Conservation (phyloP, 1,140 invertebrate genomes). For the Apocrypta bakeri region DNA sequence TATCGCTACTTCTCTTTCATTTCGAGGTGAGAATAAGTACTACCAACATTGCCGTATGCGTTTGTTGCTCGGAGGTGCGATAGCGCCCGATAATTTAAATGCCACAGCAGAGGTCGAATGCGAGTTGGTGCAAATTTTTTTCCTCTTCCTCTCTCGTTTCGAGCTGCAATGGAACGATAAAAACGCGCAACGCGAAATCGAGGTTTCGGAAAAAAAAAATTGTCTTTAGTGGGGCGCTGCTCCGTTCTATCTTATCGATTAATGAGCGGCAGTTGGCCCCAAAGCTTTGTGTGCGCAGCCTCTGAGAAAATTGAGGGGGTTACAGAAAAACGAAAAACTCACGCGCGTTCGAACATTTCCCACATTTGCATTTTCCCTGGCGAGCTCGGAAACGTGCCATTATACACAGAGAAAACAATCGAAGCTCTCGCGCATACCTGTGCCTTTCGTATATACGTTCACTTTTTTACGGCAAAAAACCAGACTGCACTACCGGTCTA, state of each 20-base stretch:
- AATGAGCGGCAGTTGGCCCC: not conserved
- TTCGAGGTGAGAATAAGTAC: too few species aligned
- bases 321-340: not conserved
- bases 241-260: not conserved
- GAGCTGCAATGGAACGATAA: too few species aligned
- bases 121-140: not conserved
- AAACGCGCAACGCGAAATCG: too few species aligned
- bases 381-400: not conserved
- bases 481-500: not conserved
- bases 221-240: too few species aligned
- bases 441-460: not conserved
- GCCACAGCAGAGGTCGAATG: not conserved
- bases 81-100: too few species aligned
- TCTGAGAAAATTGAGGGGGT: not conserved
- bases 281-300: not conserved
- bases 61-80: not conserved
- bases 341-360: not conserved
- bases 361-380: constrained; percentile 16
- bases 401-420: constrained; percentile 25
- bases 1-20: too few species aligned
- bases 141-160: too few species aligned
- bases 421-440: not conserved
- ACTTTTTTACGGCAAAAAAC: not conserved
- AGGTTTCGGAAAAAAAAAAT: too few species aligned
- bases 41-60: too few species aligned